phyloP scores from a whole-genome alignment of 1,140 invertebrate species.

The Cyclina sinensis region DNA sequence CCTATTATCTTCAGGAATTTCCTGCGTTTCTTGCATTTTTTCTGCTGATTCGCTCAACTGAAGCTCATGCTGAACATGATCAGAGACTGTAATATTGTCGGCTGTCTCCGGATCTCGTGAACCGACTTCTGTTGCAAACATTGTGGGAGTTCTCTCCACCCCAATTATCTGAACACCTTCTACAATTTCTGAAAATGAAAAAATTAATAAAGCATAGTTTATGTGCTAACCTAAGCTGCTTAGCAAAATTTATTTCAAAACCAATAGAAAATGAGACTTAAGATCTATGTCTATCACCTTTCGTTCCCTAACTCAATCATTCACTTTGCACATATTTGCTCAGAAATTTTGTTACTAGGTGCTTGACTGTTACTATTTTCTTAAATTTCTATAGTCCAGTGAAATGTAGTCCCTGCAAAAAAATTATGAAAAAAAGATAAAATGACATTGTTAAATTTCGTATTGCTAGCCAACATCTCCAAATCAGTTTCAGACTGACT shows the following conservation, averaged over 20 bases:
- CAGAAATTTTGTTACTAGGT: no score
- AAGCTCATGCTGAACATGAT: slow-evolving; percentile 55
- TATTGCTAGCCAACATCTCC: not conserved
- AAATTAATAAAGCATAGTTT: not conserved
- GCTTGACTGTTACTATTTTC: no score
- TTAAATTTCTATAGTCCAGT: no score
- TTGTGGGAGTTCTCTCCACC: not conserved
- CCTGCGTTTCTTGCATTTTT: not conserved
- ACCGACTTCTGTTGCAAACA: slow-evolving; percentile 60
- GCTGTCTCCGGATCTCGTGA: not conserved
- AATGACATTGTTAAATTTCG: not conserved
- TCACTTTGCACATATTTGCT: no score
- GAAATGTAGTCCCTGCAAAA: no score
- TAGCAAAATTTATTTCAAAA: no score
- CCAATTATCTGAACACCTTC: not conserved
- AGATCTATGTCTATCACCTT: no score
- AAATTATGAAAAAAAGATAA: no score
- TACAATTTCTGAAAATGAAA: slow-evolving; percentile 23
- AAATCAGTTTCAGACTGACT: no score
- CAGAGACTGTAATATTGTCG: not conserved
- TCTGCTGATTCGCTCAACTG: slow-evolving; percentile 23
- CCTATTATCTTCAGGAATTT: not conserved
- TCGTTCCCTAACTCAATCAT: no score
- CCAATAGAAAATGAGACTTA: no score
- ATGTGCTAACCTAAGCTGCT: no score